These are phyloP conservation scores for Phortica magna DNA, from an alignment of 2,888 invertebrate genomes.

Conservation along the genomic window DNA sequence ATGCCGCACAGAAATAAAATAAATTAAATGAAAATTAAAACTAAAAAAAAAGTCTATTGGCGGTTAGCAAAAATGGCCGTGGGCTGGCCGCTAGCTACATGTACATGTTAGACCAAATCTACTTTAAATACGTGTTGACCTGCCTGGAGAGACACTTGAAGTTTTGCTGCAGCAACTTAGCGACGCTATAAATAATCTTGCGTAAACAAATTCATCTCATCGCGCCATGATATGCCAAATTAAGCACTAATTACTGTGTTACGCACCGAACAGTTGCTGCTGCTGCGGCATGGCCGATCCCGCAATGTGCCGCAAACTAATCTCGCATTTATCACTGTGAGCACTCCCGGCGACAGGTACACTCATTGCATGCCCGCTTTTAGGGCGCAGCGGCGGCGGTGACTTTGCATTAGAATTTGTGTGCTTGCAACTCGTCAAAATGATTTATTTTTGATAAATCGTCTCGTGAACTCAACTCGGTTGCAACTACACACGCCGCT, in stretches of 20 bases:
- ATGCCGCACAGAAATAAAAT: background rate
- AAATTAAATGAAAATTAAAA: too few relatives aligned
- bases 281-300: constrained; percentile 51
- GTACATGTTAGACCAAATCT: background rate
- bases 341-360: constrained; percentile 67
- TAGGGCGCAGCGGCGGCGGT: constrained; percentile 28
- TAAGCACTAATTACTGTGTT: constrained; percentile 68
- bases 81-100: background rate
- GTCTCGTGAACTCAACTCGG: constrained; percentile 49
- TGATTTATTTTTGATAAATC: constrained; percentile 77
- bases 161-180: background rate
- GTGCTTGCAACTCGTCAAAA: constrained; percentile 69
- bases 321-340: constrained; percentile 70
- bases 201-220: background rate
- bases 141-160: background rate
- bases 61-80: background rate
- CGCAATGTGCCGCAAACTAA: constrained; percentile 71
- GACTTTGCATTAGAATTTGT: constrained; percentile 46
- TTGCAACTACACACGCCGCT: constrained; percentile 37
- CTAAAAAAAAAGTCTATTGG: background rate
- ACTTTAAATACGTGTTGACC: background rate
- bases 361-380: constrained; percentile 41
- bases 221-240: constrained; percentile 54
- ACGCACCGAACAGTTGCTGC: constrained; percentile 47
- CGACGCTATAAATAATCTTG: background rate